Evolutionary conservation across 2,888 invertebrate species (phyloP).

Genomic region (Leptinotarsa tumamoca): DNA sequence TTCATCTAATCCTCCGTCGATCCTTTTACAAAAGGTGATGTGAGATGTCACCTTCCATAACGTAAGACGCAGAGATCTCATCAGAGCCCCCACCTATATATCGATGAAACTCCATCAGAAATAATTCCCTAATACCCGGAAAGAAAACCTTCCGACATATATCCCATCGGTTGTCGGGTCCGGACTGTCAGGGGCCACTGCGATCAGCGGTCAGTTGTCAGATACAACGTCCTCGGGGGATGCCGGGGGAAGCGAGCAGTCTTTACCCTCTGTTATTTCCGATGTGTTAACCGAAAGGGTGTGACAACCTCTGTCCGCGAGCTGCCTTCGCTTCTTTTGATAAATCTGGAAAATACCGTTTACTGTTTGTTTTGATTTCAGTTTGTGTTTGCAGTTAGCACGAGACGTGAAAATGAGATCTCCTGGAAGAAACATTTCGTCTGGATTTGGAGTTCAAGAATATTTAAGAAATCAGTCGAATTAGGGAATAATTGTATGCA

Average conservation of each 20-base stretch:
- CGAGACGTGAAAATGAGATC: neutral
- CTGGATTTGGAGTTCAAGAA: too few species aligned
- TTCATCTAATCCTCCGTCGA: neutral
- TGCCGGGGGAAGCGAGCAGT: slow-evolving; percentile 14
- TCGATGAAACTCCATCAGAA: slow-evolving; percentile 25
- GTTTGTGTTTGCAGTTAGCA: neutral
- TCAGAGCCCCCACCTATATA: neutral
- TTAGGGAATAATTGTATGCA: too few species aligned
- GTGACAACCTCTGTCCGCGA: slow-evolving; percentile 35
- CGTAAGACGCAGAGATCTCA: neutral
- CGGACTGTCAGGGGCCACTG: slow-evolving; percentile 29
- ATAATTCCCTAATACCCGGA: slow-evolving; percentile 29
- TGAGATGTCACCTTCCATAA: neutral
- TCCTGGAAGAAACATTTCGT: neutral
- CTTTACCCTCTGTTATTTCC: slow-evolving; percentile 37
- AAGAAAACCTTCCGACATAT: slow-evolving; percentile 36
- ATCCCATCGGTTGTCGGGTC: slow-evolving; percentile 35
- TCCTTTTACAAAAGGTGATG: neutral
- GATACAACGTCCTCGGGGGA: slow-evolving; percentile 30
- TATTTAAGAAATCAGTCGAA: too few species aligned
- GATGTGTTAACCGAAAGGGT: slow-evolving; percentile 35
- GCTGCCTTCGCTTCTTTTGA: slow-evolving; percentile 19
- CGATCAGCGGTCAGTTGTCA: slow-evolving; percentile 35
- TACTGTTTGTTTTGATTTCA: slow-evolving; percentile 10
- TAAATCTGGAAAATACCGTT: slow-evolving; percentile 20